phyloP scores from a whole-genome alignment of 2,888 invertebrate species.

The Augiades crinisus region DNA sequence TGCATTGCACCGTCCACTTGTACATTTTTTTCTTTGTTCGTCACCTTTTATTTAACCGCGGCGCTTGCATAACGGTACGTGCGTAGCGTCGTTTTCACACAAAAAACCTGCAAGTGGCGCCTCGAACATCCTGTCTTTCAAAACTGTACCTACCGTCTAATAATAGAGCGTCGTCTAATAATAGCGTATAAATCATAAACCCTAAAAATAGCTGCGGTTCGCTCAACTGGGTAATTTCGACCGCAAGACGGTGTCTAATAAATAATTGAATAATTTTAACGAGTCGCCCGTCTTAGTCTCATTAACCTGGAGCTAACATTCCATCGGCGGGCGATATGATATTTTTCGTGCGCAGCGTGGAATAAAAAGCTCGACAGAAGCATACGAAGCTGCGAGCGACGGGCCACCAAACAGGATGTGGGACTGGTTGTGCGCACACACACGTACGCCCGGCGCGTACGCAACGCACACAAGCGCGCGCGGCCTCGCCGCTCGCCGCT shows the following conservation, averaged over 20 bases:
- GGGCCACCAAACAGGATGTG: conserved; percentile 79
- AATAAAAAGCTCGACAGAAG: conserved; percentile 77
- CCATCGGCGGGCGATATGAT: conserved; percentile 39
- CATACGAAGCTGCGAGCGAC: conserved; percentile 66
- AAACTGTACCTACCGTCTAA: too few species aligned
- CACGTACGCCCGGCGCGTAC: conserved; percentile 35
- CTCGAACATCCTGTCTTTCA: too few species aligned
- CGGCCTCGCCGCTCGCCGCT: conserved; percentile 69
- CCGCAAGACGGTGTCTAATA: too few species aligned
- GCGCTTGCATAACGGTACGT: conserved; percentile 59
- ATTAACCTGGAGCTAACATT: too few species aligned
- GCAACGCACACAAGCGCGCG: conserved; percentile 52
- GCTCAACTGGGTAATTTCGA: neutral
- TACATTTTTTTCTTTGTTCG: conserved; percentile 54
- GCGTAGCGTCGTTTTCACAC: neutral
- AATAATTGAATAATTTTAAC: too few species aligned
- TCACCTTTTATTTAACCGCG: conserved; percentile 58
- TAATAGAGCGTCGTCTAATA: neutral
- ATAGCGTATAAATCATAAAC: neutral
- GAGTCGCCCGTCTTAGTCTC: too few species aligned
- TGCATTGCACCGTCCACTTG: conserved; percentile 61
- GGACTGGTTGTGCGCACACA: conserved; percentile 75
- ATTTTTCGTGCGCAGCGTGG: conserved; percentile 50
- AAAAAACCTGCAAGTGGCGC: neutral
- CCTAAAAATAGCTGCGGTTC: conserved; percentile 20